A percentile compares a stretch with the other conserved stretches of the same genome.
These are phyloP conservation scores for Conus betulinus DNA, from an alignment of 1,140 invertebrate genomes.

Conservation along the genomic window DNA sequence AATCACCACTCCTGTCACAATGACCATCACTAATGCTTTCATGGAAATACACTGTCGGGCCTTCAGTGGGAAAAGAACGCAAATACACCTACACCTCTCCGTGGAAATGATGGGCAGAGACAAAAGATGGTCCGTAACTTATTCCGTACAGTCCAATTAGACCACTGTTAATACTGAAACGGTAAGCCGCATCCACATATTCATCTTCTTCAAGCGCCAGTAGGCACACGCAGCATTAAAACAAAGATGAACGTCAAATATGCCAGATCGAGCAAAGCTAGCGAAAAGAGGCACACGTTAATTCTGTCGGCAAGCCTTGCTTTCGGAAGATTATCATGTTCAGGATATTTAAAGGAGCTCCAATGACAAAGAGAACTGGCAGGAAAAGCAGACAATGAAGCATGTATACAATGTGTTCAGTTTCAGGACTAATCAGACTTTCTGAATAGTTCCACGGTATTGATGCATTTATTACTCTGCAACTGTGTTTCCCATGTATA, in stretches of 20 bases:
- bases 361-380: not conserved
- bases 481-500: not conserved
- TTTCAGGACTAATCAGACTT: conserved; percentile 7
- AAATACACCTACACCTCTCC: not conserved
- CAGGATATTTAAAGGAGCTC: not conserved
- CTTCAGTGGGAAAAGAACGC: not conserved
- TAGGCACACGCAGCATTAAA: not conserved
- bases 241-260: not conserved
- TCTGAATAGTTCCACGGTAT: not conserved
- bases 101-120: not conserved
- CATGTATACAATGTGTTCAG: not conserved
- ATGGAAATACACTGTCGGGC: not conserved
- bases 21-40: not conserved
- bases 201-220: not conserved
- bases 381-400: not conserved
- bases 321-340: conserved; percentile 6
- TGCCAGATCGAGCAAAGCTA: not conserved
- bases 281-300: conserved; percentile 14
- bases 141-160: not conserved
- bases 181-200: not conserved
- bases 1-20: not conserved
- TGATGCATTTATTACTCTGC: not conserved
- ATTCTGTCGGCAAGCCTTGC: conserved; percentile 7
- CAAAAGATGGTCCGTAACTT: not conserved
- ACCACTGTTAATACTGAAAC: not conserved